Evolutionary conservation across 2,113 vertebrate species (phyloP).

Genomic region (Leucopsar rothschildi): DNA sequence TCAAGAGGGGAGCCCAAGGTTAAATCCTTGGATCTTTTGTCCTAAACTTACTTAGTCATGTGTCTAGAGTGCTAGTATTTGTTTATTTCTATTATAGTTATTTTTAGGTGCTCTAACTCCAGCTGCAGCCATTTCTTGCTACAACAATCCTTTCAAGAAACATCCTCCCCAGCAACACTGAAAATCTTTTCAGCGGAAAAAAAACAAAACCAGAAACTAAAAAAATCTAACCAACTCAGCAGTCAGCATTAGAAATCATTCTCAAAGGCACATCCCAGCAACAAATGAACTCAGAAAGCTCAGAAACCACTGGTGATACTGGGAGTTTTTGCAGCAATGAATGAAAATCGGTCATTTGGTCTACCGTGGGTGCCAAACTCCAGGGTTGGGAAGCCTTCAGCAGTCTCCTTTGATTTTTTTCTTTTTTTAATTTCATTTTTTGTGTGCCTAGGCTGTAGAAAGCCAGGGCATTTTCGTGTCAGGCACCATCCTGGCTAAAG

Average conservation of each 20-base stretch:
- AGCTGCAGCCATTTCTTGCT: not conserved
- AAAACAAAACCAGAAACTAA: not conserved
- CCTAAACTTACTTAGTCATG: not conserved
- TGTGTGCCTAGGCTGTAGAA: not conserved
- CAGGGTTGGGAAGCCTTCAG: not conserved
- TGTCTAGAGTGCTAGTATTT: not conserved
- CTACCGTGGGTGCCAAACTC: fast-evolving
- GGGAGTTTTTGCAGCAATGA: not conserved
- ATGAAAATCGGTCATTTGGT: not conserved
- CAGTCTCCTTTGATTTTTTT: not conserved
- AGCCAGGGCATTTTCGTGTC: fast-evolving
- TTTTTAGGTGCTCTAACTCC: conserved; percentile 20
- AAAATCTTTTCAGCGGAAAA: not conserved
- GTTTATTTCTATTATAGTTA: not conserved
- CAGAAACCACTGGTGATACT: not conserved
- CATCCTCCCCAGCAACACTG: not conserved
- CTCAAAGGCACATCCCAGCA: not conserved
- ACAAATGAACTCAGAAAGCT: not conserved
- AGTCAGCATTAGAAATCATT: not conserved
- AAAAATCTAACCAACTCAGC: not conserved
- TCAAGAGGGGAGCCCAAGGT: not conserved
- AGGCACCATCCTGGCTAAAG: not conserved
- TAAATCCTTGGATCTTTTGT: not conserved
- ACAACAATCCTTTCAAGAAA: not conserved
- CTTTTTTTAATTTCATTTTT: not conserved